A percentile compares a stretch with the other conserved stretches of the same genome.
These are phyloP conservation scores for Nowickia ferox DNA, from an alignment of 2,888 invertebrate species.

Conservation along the genomic window DNA sequence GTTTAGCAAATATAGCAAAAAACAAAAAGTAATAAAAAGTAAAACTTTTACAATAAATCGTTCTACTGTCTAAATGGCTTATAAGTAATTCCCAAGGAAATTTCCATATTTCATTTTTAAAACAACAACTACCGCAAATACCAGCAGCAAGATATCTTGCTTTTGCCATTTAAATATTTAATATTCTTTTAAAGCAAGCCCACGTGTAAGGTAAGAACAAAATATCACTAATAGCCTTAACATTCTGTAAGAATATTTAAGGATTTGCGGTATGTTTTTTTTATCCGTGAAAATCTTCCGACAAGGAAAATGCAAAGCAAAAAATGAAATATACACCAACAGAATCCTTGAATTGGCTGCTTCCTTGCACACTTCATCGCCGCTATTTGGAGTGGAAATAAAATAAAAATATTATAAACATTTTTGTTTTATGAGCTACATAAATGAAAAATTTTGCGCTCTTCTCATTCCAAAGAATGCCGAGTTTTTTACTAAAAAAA, in stretches of 20 bases:
- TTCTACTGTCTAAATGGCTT: conserved; percentile 34
- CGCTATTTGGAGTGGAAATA: not conserved
- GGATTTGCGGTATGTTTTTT: conserved; percentile 29
- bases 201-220: not conserved
- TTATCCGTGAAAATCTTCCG: conserved; percentile 20
- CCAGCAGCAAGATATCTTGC: not conserved
- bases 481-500: too few species aligned
- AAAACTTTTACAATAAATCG: conserved; percentile 37
- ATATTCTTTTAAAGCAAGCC: conserved; percentile 29
- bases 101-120: conserved; percentile 29
- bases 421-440: too few species aligned
- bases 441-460: too few species aligned
- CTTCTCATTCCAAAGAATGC: too few species aligned
- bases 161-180: conserved; percentile 26
- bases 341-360: conserved; percentile 2
- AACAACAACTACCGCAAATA: not conserved
- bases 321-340: conserved; percentile 2
- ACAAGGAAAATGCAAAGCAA: not conserved
- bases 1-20: not conserved
- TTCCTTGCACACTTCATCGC: not conserved
- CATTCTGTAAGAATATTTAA: conserved; percentile 13
- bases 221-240: conserved; percentile 10
- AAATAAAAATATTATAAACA: not conserved
- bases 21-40: not conserved
- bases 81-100: not conserved